Base-by-base conservation (phyloP, 2,797 vertebrate species). In the Muraenolepis orangiensis region DNA sequence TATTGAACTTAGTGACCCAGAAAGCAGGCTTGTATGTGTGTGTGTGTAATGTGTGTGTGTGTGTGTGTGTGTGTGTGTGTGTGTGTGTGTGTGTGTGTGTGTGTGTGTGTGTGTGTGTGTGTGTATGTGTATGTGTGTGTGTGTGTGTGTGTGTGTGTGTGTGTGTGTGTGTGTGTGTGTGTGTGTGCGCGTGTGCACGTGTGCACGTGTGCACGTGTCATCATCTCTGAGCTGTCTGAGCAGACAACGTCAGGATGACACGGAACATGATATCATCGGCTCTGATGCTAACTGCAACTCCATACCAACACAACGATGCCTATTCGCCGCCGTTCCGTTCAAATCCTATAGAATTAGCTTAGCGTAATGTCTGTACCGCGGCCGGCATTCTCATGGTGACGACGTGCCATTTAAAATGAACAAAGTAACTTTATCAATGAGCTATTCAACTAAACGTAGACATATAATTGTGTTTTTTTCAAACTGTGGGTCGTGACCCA, bases 1-100 rank as follows among this genome's bases (percentile, higher is more conserved):
- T 94, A 94, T 94, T 94, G 93, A 94, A 93, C 90, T 93, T 92
- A 92, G 82, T 94, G 93, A 93, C 94, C 94, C 92, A 94, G 93
- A 94, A 90, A 94, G 92, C 87, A 88, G 84, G 85, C 79, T 80
- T 68, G 86, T 69, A 84, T 91, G 89, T 91, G 91, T 83, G 84
- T 84, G 86, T 92, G 89, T 90, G 88, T n/a, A n/a, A n/a, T 90
- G 86, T 84, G 90, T 86, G 83, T 91, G 89, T 91, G 91, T 82
- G 83, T 84, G 86, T 92, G 89, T 90, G 88, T 90, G 86, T 84
- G 90, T 86, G 90, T 86, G 82, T 20, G 18, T 46, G 42, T 46
- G 14, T 46, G n/a, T 84, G 86, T 92, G 89, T 90, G 88, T 90
- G 86, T 84, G 90, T 86, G 83, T 91, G 89, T 91, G 91, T 82